Base-by-base conservation (phyloP, 2,113 vertebrate genomes). In the Ranitomeya imitator region DNA sequence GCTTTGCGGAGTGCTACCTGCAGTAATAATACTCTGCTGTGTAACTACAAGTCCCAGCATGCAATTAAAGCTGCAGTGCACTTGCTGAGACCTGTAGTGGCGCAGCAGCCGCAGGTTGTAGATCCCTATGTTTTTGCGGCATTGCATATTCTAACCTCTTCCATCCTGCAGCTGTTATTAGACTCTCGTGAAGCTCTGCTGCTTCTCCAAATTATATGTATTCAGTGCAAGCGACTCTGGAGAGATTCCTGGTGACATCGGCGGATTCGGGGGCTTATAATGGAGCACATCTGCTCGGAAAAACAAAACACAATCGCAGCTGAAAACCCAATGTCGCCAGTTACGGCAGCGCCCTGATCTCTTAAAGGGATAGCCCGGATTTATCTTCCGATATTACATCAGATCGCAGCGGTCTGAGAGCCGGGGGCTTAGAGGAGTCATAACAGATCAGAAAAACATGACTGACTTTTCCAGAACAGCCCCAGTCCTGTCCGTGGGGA, bases 161-260 rank as follows among this genome's bases (percentile, higher is more conserved):
- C 73, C 7, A 52, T 76, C 73, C 73, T 51, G 73, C 73, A 76
- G 73, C 73, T 76, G 73, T 76, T 76, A 76, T 76, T 76, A 76
- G 73, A 76, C 37, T 52, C 52, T 76, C 21, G 73, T 52, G 52
- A 76, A 76, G 73, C 73, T 52, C 51, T 7, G 52, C 73, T 76
- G 73, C 73, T 52, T 76, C 12, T 52, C 73, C 73, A 76, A 76
- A 76, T 76, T 51, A 21, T 76, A 76, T 76, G 73, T 76, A 52
- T 76, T 76, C 73, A 76, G 73, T 76, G 73, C 11, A 76, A 76
- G 73, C 73, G 73, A 51, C 37, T 76, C 73, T 6, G 21, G 45
- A 76, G 73, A 76, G 73, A 76, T 76, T 76, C 73, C 73, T 52
- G 73, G 73, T 76, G 73, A 76, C 73, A 76, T 76, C 11, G 73